Evolutionary conservation across 2,888 invertebrate species (phyloP).

Genomic region (Apantesis nais): DNA sequence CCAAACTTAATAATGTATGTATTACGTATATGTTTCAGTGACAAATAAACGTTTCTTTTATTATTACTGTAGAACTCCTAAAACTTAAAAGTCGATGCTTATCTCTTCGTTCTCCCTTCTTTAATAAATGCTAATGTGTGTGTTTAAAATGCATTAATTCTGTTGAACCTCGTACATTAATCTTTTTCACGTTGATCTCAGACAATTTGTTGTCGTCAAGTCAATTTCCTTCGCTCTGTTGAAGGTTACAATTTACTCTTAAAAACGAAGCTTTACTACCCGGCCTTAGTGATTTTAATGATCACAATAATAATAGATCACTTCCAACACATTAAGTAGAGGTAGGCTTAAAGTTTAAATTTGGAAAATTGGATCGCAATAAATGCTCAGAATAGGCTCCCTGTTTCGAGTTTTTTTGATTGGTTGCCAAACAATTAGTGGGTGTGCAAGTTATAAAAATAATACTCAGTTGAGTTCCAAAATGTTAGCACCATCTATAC

Average conservation of each 20-base stretch:
- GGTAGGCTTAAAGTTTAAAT: background rate
- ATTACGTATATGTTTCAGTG: too few species aligned
- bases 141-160: background rate
- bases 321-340: slow-evolving; percentile 10
- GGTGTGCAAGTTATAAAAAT: background rate
- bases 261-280: background rate
- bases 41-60: too few species aligned
- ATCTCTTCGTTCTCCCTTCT: background rate
- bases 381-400: too few species aligned
- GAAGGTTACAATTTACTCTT: background rate
- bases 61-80: background rate
- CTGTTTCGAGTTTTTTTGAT: background rate
- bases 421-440: background rate
- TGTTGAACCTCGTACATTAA: background rate
- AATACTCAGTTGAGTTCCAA: background rate
- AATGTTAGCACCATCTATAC: too few species aligned
- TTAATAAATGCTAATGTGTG: background rate
- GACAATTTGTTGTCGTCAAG: slow-evolving; percentile 1
- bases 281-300: slow-evolving; percentile 5
- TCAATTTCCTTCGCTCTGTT: background rate
- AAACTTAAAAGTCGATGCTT: background rate
- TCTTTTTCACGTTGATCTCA: background rate
- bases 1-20: too few species aligned
- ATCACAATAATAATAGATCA: slow-evolving; percentile 10
- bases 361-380: background rate